phyloP scores from a whole-genome alignment of 2,797 vertebrate genomes.

The Aeoliscus strigatus region DNA sequence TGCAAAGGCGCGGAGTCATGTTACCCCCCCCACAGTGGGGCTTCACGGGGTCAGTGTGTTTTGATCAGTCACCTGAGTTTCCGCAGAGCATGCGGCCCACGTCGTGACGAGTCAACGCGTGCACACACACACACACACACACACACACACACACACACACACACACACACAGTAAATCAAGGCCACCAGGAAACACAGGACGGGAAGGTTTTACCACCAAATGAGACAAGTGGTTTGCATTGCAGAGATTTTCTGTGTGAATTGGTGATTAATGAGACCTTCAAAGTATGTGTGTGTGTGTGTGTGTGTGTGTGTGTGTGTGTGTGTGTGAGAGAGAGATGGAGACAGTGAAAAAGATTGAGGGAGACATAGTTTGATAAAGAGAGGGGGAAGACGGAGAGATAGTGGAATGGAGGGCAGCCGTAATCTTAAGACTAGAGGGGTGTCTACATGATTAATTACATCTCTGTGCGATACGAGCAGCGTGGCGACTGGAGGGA shows the following conservation, averaged over 20 bases:
- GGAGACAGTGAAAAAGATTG: constrained; percentile 9
- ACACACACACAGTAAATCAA: neutral
- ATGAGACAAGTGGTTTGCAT: constrained; percentile 22
- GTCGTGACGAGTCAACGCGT: constrained; percentile 13
- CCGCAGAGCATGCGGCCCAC: constrained; percentile 9
- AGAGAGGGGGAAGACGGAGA: constrained; percentile 11
- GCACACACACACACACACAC: neutral
- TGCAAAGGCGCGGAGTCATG: constrained; percentile 37
- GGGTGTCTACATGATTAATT: constrained; percentile 60
- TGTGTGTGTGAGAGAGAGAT: constrained; percentile 3
- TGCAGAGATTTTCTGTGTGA: constrained; percentile 21
- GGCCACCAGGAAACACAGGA: neutral
- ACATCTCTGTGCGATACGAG: constrained; percentile 30
- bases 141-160: neutral
- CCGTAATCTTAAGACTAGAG: constrained; percentile 36
- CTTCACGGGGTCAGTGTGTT: constrained; percentile 51
- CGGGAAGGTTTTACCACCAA: constrained; percentile 7
- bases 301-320: constrained; percentile 9
- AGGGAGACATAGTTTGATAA: constrained; percentile 21
- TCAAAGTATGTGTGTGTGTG: constrained; percentile 16
- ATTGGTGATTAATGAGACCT: constrained; percentile 45
- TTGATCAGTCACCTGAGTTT: constrained; percentile 33
- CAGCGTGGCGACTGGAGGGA: constrained; percentile 10
- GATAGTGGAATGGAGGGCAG: constrained; percentile 25
- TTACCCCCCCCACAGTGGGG: constrained; percentile 23